These are phyloP conservation scores for Gobionotothen gibberifrons DNA, from an alignment of 2,797 vertebrate genomes.

Conservation along the genomic window DNA sequence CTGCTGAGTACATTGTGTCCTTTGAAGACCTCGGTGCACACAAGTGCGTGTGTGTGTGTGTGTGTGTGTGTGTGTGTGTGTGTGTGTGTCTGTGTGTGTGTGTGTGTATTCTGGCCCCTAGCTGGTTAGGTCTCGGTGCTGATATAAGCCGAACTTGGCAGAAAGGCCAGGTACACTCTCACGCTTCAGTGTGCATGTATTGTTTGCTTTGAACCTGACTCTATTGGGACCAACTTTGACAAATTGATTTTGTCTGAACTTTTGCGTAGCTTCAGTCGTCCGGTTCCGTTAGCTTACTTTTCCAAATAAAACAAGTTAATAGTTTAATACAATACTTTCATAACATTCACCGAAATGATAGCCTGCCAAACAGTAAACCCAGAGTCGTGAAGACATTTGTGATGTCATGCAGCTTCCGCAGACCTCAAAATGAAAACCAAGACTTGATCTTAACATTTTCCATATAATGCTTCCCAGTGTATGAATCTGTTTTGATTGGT, in stretches of 20 bases:
- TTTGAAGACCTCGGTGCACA: constrained; percentile 34
- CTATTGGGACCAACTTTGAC: constrained; percentile 54
- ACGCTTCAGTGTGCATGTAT: constrained; percentile 52
- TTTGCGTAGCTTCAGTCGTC: constrained; percentile 52
- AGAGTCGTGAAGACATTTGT: constrained; percentile 40
- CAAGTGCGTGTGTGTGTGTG: constrained; percentile 24
- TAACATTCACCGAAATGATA: constrained; percentile 37
- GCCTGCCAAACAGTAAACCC: constrained; percentile 15
- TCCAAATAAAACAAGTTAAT: constrained; percentile 13
- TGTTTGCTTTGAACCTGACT: constrained; percentile 68
- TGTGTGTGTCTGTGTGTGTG: constrained; percentile 25
- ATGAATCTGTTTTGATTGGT: constrained; percentile 58
- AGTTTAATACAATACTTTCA: constrained; percentile 31
- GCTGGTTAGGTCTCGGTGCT: constrained; percentile 57
- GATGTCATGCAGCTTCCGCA: constrained; percentile 58
- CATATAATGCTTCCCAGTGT: constrained; percentile 43
- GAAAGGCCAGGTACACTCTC: constrained; percentile 64
- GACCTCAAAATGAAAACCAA: constrained; percentile 52
- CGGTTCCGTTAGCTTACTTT: constrained; percentile 45
- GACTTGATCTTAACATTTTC: constrained; percentile 53
- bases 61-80: constrained; percentile 29
- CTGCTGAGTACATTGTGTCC: constrained; percentile 70
- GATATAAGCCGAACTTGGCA: constrained; percentile 67
- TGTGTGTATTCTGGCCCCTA: constrained; percentile 21
- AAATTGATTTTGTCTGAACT: constrained; percentile 63